A percentile compares a stretch with the other conserved stretches of the same genome.
Conservation (phyloP, 2,888 invertebrate species). For the Operophtera brumata region DNA sequence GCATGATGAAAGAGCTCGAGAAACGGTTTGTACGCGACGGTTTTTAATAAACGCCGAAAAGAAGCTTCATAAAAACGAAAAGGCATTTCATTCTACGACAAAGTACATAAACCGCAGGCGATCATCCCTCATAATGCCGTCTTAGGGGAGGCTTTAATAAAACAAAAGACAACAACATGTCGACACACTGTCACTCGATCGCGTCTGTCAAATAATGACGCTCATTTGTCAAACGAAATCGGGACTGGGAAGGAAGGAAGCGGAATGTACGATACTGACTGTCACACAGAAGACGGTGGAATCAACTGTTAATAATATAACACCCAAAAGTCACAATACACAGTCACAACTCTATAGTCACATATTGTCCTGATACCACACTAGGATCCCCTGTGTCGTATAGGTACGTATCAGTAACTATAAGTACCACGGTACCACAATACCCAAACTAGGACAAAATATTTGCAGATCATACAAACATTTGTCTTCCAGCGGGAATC, state of each 20-base stretch:
- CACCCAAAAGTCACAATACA: no score
- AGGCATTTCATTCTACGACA: conserved; percentile 12
- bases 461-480: no score
- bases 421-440: no score
- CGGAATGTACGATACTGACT: conserved; percentile 2
- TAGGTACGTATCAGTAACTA: no score
- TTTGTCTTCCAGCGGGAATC: no score
- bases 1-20: no score
- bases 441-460: no score
- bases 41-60: not conserved
- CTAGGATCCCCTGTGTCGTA: no score
- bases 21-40: no score
- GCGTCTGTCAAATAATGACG: conserved; percentile 77
- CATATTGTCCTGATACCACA: no score
- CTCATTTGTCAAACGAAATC: conserved; percentile 78
- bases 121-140: conserved; percentile 58
- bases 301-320: no score
- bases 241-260: conserved; percentile 36
- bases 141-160: conserved; percentile 71
- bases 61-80: not conserved
- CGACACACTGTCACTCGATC: conserved; percentile 61
- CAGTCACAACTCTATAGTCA: no score
- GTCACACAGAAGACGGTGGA: not conserved
- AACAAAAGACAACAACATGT: conserved; percentile 77
- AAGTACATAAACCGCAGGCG: conserved; percentile 32